phyloP scores from a whole-genome alignment of 2,113 vertebrate species.

The Odontophorus gujanensis region DNA sequence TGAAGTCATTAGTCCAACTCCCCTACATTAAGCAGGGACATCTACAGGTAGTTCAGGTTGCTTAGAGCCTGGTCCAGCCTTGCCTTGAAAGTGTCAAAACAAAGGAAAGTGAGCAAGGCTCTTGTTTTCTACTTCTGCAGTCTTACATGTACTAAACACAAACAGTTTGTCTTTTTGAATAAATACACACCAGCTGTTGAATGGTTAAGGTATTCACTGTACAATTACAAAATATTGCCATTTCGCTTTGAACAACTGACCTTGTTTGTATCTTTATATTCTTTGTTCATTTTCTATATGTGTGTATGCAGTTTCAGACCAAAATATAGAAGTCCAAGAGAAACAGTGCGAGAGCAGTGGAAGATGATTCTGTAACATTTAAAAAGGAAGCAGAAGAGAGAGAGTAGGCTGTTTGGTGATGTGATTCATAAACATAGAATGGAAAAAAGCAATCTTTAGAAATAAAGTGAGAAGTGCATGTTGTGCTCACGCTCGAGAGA shows the following conservation, averaged over 20 bases:
- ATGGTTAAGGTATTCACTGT: neutral
- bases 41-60: too few relatives aligned
- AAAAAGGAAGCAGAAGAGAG: neutral
- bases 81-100: neutral
- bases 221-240: neutral
- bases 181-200: neutral
- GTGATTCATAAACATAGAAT: neutral
- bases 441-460: neutral
- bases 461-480: neutral
- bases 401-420: neutral
- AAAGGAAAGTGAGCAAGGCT: neutral
- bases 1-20: too few relatives aligned
- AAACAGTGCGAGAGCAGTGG: neutral
- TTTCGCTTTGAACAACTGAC: neutral
- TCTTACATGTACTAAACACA: neutral
- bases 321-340: neutral
- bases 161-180: neutral
- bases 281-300: neutral
- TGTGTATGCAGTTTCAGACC: neutral
- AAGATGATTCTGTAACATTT: neutral
- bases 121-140: neutral
- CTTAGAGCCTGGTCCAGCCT: too few relatives aligned
- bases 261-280: neutral
- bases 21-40: too few relatives aligned
- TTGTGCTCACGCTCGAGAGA: neutral